phyloP scores from a whole-genome alignment of 2,888 invertebrate genomes.

The Drosophila ustulata region DNA sequence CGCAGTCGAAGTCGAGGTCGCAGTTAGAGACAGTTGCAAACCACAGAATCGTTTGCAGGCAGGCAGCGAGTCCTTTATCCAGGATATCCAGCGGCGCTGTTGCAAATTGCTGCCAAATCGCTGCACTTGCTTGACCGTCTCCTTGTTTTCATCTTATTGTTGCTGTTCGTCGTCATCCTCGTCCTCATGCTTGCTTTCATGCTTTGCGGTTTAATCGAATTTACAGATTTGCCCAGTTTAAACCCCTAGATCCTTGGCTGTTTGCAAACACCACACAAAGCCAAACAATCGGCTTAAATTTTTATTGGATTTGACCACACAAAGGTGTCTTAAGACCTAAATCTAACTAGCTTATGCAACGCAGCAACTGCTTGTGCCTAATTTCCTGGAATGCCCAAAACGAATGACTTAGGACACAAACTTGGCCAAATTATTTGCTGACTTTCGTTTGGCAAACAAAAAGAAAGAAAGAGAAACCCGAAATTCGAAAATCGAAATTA shows the following conservation, averaged over 20 bases:
- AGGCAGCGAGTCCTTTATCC: conserved; percentile 23
- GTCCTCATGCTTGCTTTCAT: conserved; percentile 49
- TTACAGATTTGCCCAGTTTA: conserved; percentile 65
- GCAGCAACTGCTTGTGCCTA: conserved; percentile 8
- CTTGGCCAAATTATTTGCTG: conserved; percentile 23
- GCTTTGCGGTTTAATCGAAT: conserved; percentile 82
- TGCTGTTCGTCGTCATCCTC: neutral
- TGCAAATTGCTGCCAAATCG: conserved; percentile 65
- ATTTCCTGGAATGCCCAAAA: conserved; percentile 67
- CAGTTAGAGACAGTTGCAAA: conserved; percentile 32
- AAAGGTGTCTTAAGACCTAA: conserved; percentile 69
- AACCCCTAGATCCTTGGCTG: conserved; percentile 50
- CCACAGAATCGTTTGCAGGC: conserved; percentile 68
- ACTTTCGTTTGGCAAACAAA: conserved; percentile 5
- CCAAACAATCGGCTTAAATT: conserved; percentile 42
- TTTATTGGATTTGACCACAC: conserved; percentile 75
- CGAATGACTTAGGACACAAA: conserved; percentile 62
- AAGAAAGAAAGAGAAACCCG: conserved; percentile 31
- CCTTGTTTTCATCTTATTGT: neutral
- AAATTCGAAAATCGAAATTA: conserved; percentile 1
- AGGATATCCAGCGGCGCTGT: conserved; percentile 58
- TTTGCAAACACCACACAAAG: conserved; percentile 66
- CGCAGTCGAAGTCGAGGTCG: conserved; percentile 14
- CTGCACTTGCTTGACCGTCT: conserved; percentile 61
- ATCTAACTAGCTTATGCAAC: conserved; percentile 57